Evolutionary conservation across 2,888 invertebrate species (phyloP), one percentile per base, ranked within the genome.

Genomic region (Drosophila anceps): DNA sequence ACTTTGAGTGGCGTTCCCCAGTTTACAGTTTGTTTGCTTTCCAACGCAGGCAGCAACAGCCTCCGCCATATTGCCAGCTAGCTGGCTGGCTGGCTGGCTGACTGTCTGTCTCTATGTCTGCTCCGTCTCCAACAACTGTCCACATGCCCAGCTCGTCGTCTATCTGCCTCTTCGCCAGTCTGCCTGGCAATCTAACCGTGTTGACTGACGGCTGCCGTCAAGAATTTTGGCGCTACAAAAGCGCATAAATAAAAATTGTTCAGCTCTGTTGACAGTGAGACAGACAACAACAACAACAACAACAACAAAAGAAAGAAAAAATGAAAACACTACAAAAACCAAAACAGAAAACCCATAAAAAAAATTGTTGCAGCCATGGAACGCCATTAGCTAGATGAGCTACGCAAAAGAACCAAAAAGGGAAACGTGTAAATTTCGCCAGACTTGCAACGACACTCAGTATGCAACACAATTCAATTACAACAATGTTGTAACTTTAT

Each of bases 221-320:
- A 88, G 80, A 90, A 88, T 88, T 89, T 89, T 89, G 90, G 82
- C 85, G 81, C 83, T 85, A 75, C 67, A 69, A 80, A 82, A 75
- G 85, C 77, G 77, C 88, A 82, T 89, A 85, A 87, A 88, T 87
- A 86, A 77, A 75, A 82, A 73, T 80, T 76, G 64, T 70, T 75
- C 63, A 69, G 48, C 66, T 72, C 61, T 79, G 84, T 87, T 89
- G 89, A 84, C 89, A 88, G 75, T 74, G 65, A 68, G 61, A 54
- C 48, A 54, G 62, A 53, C 50, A 66, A 39, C 27, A 63, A 37
- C 8, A 41, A n/a, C n/a, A n/a, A n/a, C n/a, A n/a, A n/a, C n/a
- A n/a, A n/a, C 24, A 24, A 2, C 24, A 39, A 39, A 55, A 39
- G 58, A 66, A 41, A 46, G 58, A 27, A 8, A 48, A 15, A 33